Conservation (phyloP, 2,888 invertebrate genomes). For the Melitaea athalia region DNA sequence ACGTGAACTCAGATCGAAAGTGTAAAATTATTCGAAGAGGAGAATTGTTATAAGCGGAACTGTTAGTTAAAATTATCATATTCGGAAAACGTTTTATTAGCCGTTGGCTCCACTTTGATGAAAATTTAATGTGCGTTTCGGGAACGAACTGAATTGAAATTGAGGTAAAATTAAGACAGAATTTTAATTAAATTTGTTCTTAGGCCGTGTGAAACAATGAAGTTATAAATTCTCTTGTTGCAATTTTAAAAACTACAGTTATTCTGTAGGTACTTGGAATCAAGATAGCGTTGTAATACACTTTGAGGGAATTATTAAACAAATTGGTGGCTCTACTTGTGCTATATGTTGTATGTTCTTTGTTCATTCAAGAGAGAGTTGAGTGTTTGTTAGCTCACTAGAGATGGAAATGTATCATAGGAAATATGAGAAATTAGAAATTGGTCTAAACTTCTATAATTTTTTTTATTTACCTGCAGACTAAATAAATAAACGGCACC, state of each 20-base stretch:
- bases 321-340: too few relatives aligned
- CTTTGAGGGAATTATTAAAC: too few relatives aligned
- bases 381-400: too few relatives aligned
- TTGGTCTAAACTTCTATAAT: too few relatives aligned
- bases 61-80: conserved; percentile 36
- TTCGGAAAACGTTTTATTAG: conserved; percentile 37
- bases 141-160: conserved; percentile 29
- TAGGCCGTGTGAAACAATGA: not conserved
- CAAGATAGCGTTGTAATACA: too few relatives aligned
- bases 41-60: conserved; percentile 30
- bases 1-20: not conserved
- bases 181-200: conserved; percentile 34
- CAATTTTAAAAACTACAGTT: not conserved
- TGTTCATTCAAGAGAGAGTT: too few relatives aligned
- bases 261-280: not conserved
- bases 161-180: conserved; percentile 30
- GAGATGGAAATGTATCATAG: too few relatives aligned
- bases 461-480: too few relatives aligned
- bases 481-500: too few relatives aligned
- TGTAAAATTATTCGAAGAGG: conserved; percentile 26
- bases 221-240: not conserved
- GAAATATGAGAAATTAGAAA: too few relatives aligned
- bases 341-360: too few relatives aligned
- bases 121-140: conserved; percentile 34
- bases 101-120: conserved; percentile 34